Base-by-base conservation (phyloP, 1,140 invertebrate genomes). In the Orussus abietinus region DNA sequence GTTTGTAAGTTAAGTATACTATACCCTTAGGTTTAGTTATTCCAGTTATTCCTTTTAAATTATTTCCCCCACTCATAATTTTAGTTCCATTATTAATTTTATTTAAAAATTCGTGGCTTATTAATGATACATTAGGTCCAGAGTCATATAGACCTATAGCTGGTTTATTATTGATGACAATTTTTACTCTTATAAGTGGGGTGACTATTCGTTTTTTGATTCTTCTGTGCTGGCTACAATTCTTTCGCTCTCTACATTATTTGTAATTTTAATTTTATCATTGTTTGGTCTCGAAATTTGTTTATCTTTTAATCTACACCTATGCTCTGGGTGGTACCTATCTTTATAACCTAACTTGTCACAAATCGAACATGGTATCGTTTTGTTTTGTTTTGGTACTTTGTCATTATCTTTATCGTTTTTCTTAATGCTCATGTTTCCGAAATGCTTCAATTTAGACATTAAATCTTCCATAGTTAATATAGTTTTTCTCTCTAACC, bases 171-270 rank as follows among this genome's bases (percentile, higher is more conserved):
- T 42, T 21, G 3, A 42, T 17, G 10, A 19, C 15, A 1, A 42
- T 35, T 34, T 25, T 34, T 21, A 42, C 5, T 42, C 13, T 34
- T 4, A 42, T 42, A 33, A 42, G 30, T 42, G 39, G 36, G 3
- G 36, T 38, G 18, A 21, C 26, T 33, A 40, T 32, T 32, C 25
- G 38, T 40, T 40, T 40, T 40, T 40, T 40, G 38, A 15, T 17
- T 38, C 36, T 2, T 38, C 36, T 4, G 17, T 12, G 17, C 3
- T 21, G 5, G 36, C 36, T 13, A 38, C 22, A 3, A 18, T 12
- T 4, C 28, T 6, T 38, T 38, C 5, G 1, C n/a, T 2, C n/a
- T 38, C 22, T 3, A n/a, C 28, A 14, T 38, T 38, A 38, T 38
- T 38, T 38, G 17, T 26, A 21, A 38, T 25, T 25, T 6, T 38